Evolutionary conservation across 1,140 invertebrate genomes (phyloP), one percentile per base, ranked within the genome.

Genomic region (Reticulitermes speratus): DNA sequence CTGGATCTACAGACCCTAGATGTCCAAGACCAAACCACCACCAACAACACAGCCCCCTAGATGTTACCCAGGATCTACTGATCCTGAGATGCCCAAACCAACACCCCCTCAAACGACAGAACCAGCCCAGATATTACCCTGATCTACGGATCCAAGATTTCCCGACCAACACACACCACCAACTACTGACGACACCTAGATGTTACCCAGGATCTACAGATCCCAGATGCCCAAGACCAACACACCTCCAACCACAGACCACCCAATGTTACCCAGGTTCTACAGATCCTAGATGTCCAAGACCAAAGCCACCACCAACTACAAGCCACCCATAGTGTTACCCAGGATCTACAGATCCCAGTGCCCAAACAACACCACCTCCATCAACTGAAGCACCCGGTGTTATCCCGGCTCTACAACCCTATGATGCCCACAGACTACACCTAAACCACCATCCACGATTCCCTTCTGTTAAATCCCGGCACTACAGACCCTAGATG

Each of bases 401-500:
- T 89, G 89, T 84, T 90, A 87, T 85, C 89, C 90, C 25, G 90
- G 90, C 23, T 89, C 88, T 16, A 88, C 14, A 21, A 91, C 90
- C 87, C 90, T 90, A 59, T 88, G 91, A 87, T 91, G 90, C 87
- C 84, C 88, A 82, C 69, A 38, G n/a, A 84, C 87, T 59, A 85
- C 87, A 32, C 59, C 82, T 21, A 83, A 87, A 83, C 87, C 82
- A 30, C 87, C 55, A 87, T 87, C 32, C 75, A 83, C 84, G 45
- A 69, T 16, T 87, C 87, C 12, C 82, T 81, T 16, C n/a, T 55
- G 25, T 89, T 89, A 48, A 89, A 87, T 86, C 89, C 89, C 69
- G 90, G 90, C 14, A 90, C 90, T 16, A 89, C 55, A 69, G 90
- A 91, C 87, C 90, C 90, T 65, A 89, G 90, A 86, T 91, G 91